These are phyloP conservation scores for Drosophila trapezifrons DNA, from an alignment of 1,140 invertebrate species.

Conservation along the genomic window DNA sequence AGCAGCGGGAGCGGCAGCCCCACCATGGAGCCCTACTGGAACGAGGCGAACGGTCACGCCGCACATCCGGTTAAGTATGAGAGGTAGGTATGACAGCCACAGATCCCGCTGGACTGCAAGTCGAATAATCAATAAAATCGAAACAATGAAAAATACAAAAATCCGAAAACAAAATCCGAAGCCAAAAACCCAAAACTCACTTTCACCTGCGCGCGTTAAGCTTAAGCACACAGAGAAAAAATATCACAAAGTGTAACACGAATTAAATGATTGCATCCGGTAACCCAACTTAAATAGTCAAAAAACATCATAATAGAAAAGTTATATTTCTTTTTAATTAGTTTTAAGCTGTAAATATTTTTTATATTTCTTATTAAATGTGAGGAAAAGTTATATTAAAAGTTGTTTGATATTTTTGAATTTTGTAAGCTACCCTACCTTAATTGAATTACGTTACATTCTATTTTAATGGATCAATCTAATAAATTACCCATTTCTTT, in stretches of 20 bases:
- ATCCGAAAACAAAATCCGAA: slow-evolving; percentile 22
- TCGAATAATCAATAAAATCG: slow-evolving; percentile 12
- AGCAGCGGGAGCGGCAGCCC: slow-evolving; percentile 14
- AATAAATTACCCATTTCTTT: neutral
- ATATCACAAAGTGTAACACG: slow-evolving; percentile 12
- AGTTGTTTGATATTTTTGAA: too few relatives aligned
- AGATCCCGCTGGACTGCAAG: slow-evolving; percentile 19
- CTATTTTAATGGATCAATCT: neutral
- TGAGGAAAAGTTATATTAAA: too few relatives aligned
- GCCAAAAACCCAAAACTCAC: slow-evolving; percentile 51
- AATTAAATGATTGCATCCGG: neutral
- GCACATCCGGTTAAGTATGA: slow-evolving; percentile 84
- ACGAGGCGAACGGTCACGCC: slow-evolving; percentile 81
- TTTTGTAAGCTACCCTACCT: too few relatives aligned
- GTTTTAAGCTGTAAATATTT: too few relatives aligned
- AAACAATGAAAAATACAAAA: slow-evolving; percentile 28
- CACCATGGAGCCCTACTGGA: slow-evolving; percentile 83
- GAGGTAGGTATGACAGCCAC: slow-evolving; percentile 76
- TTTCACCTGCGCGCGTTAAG: slow-evolving; percentile 73
- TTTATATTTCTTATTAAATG: too few relatives aligned
- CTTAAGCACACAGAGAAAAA: slow-evolving; percentile 55
- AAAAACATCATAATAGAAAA: too few relatives aligned
- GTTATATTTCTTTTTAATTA: too few relatives aligned
- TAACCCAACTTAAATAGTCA: too few relatives aligned
- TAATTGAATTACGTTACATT: too few relatives aligned